Evolutionary conservation across 1,140 invertebrate genomes (phyloP).

Genomic region (Chelonus insularis): DNA sequence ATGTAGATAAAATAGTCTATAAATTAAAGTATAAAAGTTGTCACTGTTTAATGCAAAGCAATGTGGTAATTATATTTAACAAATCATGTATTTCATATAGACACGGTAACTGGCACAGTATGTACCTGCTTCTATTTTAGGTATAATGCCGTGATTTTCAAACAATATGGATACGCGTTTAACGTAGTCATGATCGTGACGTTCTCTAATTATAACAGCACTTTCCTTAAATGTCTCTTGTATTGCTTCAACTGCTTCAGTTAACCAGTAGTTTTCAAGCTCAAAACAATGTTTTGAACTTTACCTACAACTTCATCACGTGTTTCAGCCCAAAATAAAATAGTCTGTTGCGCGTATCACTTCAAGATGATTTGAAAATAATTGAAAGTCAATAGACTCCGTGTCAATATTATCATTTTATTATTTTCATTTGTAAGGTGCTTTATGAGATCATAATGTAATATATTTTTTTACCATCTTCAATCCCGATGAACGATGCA

Average conservation of each 20-base stretch:
- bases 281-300: not conserved
- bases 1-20: no score
- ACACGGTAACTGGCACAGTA: conserved; percentile 31
- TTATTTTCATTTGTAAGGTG: not conserved
- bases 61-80: conserved; percentile 21
- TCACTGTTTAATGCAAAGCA: not conserved
- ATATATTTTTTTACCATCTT: no score
- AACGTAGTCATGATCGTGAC: conserved; percentile 30
- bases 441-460: no score
- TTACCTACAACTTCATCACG: not conserved
- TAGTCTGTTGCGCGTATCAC: no score
- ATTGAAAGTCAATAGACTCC: not conserved
- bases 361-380: no score
- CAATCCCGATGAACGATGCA: no score
- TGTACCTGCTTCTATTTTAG: conserved; percentile 31
- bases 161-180: conserved; percentile 25
- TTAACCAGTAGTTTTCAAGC: conserved; percentile 7
- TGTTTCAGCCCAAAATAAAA: not conserved
- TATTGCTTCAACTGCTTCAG: conserved; percentile 13
- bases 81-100: conserved; percentile 6
- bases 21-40: not conserved
- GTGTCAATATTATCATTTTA: not conserved
- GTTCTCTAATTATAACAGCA: conserved; percentile 32
- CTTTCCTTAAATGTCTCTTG: conserved; percentile 30
- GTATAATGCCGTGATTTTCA: conserved; percentile 29